Evolutionary conservation across 1,140 invertebrate genomes (phyloP).

Genomic region (Drosophila erecta): DNA sequence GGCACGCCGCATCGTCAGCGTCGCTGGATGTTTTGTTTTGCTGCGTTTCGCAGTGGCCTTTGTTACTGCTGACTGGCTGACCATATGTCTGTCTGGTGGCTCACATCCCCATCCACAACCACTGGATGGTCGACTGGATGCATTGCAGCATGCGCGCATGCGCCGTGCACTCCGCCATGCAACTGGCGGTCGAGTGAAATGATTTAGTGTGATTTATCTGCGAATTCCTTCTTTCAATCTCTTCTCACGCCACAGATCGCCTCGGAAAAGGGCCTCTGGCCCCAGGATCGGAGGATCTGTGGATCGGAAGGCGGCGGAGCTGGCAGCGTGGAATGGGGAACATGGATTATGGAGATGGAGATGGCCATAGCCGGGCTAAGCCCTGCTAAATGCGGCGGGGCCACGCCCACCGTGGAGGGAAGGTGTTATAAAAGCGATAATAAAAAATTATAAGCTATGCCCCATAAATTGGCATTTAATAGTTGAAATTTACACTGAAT

Average conservation of each 20-base stretch:
- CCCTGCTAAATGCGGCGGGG: slow-evolving; percentile 21
- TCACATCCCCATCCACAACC: neutral
- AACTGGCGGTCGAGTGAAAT: slow-evolving; percentile 64
- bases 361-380: neutral
- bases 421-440: slow-evolving; percentile 81
- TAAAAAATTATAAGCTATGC: slow-evolving; percentile 83
- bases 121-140: slow-evolving; percentile 11
- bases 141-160: slow-evolving; percentile 79
- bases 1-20: neutral
- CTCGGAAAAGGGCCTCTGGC: slow-evolving; percentile 19
- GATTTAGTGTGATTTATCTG: slow-evolving; percentile 83
- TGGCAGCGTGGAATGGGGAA: too few species aligned
- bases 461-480: slow-evolving; percentile 82
- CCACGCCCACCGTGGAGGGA: slow-evolving; percentile 39
- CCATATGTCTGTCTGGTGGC: slow-evolving; percentile 18
- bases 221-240: slow-evolving; percentile 81
- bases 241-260: slow-evolving; percentile 71
- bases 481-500: slow-evolving; percentile 82
- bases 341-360: too few species aligned
- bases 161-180: slow-evolving; percentile 43
- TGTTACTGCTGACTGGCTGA: slow-evolving; percentile 28
- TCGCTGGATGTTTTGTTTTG: slow-evolving; percentile 9
- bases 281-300: neutral
- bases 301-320: neutral
- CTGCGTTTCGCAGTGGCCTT: slow-evolving; percentile 55